Conservation (phyloP, 1,140 invertebrate species). For the Zaprionus kolodkinae region DNA sequence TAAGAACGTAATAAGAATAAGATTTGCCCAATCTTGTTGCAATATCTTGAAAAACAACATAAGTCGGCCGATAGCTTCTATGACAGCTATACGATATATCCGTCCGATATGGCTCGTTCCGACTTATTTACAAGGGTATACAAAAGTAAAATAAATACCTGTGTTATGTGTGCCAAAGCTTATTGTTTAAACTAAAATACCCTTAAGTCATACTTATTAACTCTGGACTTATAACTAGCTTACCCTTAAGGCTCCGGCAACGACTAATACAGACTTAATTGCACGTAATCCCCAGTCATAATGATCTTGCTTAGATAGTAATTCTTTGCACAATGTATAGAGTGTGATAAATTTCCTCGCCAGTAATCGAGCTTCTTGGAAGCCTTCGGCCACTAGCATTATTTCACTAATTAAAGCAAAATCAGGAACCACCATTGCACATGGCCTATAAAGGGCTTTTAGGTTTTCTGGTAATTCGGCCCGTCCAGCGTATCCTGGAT, state of each 20-base stretch:
- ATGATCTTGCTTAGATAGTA: conserved; percentile 96
- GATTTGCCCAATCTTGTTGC: no score
- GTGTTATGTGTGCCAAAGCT: no score
- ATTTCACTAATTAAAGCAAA: conserved; percentile 97
- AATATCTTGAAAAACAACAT: no score
- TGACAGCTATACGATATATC: no score
- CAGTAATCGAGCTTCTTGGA: conserved; percentile 93
- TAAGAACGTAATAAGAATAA: no score
- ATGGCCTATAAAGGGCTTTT: conserved; percentile 87
- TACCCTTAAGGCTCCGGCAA: conserved; percentile 92
- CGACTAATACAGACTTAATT: conserved; percentile 96
- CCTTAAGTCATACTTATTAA: no score
- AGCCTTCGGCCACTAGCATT: conserved; percentile 96
- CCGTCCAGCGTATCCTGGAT: conserved; percentile 93
- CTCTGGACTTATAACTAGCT: no score
- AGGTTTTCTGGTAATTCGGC: conserved; percentile 89
- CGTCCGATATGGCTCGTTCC: no score
- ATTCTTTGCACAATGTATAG: conserved; percentile 93
- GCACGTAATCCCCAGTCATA: conserved; percentile 97
- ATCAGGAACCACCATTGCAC: conserved; percentile 97
- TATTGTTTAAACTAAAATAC: no score
- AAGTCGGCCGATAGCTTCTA: no score
- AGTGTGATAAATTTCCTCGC: conserved; percentile 97
- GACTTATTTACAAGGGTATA: no score
- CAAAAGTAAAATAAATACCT: no score